Evolutionary conservation across 2,113 vertebrate species (phyloP).

Genomic region (Platichthys stellatus): DNA sequence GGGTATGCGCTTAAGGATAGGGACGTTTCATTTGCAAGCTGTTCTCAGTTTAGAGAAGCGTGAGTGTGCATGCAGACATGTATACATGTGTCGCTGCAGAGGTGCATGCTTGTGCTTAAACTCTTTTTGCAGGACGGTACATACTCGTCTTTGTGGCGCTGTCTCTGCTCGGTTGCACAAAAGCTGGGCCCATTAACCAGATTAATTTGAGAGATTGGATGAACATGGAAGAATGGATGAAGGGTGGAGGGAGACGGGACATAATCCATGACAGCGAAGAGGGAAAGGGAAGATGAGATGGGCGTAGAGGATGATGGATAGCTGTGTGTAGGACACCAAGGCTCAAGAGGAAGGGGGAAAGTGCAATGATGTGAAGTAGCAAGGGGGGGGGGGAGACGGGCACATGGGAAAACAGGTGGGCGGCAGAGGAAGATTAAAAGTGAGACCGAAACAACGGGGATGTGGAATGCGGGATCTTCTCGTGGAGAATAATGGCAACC

Average conservation of each 20-base stretch:
- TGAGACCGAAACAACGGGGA: slow-evolving; percentile 37
- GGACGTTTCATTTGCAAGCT: not conserved
- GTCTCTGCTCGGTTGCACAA: slow-evolving; percentile 25
- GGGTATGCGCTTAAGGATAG: not conserved
- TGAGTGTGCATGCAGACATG: not conserved
- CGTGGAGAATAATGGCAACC: slow-evolving; percentile 61
- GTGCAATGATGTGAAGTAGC: slow-evolving; percentile 15
- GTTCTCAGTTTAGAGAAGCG: not conserved
- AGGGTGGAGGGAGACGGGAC: slow-evolving; percentile 13
- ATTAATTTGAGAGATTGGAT: slow-evolving; percentile 70
- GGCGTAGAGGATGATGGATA: slow-evolving; percentile 45
- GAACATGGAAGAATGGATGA: slow-evolving; percentile 46
- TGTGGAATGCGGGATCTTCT: slow-evolving; percentile 46
- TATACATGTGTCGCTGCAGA: not conserved
- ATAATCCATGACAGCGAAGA: slow-evolving; percentile 32
- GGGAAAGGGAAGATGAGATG: slow-evolving; percentile 36
- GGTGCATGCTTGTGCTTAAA: no score
- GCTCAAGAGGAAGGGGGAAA: slow-evolving; percentile 25
- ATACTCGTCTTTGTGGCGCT: slow-evolving; percentile 8
- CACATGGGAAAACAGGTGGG: slow-evolving; percentile 50
- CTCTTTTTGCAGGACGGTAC: not conserved
- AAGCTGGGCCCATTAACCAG: slow-evolving; percentile 66
- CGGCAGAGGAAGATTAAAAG: slow-evolving; percentile 56
- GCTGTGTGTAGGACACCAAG: slow-evolving; percentile 31
- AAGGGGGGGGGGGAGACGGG: slow-evolving; percentile 15